Evolutionary conservation across 1,140 invertebrate genomes (phyloP), one percentile per base, ranked within the genome.

Genomic region (Piezodorus guildinii): DNA sequence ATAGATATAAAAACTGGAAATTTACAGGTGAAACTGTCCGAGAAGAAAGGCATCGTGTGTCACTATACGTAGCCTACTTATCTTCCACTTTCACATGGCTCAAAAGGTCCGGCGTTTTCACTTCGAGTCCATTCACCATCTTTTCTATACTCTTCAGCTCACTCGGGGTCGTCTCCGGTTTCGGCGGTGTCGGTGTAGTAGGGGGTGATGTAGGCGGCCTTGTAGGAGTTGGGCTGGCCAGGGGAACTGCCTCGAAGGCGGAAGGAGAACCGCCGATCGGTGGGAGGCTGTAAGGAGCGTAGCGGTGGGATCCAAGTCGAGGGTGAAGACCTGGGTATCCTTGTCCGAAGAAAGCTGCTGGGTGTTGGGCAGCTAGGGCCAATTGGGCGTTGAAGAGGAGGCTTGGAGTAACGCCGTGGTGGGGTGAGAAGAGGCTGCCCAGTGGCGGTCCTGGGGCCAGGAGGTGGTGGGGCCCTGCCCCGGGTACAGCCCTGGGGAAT

Each of bases 91-190:
- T 66, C 19, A 66, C 65, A 63, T 68, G 65, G 63, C 65, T 68
- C 25, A 68, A 52, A 12, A 68, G 63, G 46, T 68, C 67, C 15
- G 65, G 60, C 8, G 68, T 65, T 56, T 68, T 68, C 43, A 68
- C 67, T 65, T 95, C 91, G 27, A 96, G 77, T 0, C 91, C 92
- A 75, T 95, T 95, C 66, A 96, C 90, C 92, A 95, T 96, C 73
- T 94, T 93, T 76, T 96, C 92, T 76, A 96, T 96, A 75, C 86
- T 94, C 76, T 94, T 94, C 63, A 96, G 80, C 76, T 95, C 91
- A 70, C 83, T 83, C 64, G 68, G 65, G 25, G 67, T 67, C 6
- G 69, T 69, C 25, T 59, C 60, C 25, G 67, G 44, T 34, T 65
- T 52, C 10, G 60, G 67, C 14, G 52, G 27, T 25, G 61, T 17